Base-by-base conservation (phyloP, 2,113 vertebrate genomes). In the Eonycteris spelaea region DNA sequence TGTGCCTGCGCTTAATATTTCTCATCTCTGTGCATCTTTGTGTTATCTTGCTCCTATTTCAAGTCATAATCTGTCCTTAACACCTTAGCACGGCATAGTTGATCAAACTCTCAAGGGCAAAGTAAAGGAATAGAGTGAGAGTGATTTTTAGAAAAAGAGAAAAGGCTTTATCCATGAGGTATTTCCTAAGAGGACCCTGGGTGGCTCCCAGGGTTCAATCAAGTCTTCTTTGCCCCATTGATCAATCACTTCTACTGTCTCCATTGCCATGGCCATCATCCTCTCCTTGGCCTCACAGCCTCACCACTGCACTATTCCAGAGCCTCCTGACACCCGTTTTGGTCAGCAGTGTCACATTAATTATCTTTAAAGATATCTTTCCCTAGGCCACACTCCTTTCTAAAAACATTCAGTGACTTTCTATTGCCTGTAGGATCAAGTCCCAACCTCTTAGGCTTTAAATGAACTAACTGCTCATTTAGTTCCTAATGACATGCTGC, bases 1-100 rank as follows among this genome's bases (percentile, higher is more conserved):
- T 45, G 28, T 45, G 21, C 77, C 18, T 13, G 5, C 35, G 51
- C 88, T 95, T 86, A 67, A 21, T 48, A 8, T 73, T 90, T 84
- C 77, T 80, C 10, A 5, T 78, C 40, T 51, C 40, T 86, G 61
- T 80, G 77, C 38, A 73, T 40, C 61, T 95, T 55, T 21, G 18
- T 78, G 57, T 94, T 94, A 57, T 85, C 88, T 74, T 84, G 45
- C 43, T 92, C 45, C n/a, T 43, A 68, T 65, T 85, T 90, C 48
- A 74, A 91, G 80, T 79, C 18, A 26, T 87, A 71, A 75, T 77
- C 68, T 89, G 53, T 22, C 80, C 40, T 48, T 77, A 45, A 38
- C 35, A 55, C 80, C 63, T 91, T 51, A 61, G 40, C 18, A 40
- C n/a, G 53, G 67, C 40, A 59, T 7, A 24, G 38, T 38, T 75